Evolutionary conservation across 2,113 vertebrate genomes (phyloP).

Genomic region (Urocynchramus pylzowi): DNA sequence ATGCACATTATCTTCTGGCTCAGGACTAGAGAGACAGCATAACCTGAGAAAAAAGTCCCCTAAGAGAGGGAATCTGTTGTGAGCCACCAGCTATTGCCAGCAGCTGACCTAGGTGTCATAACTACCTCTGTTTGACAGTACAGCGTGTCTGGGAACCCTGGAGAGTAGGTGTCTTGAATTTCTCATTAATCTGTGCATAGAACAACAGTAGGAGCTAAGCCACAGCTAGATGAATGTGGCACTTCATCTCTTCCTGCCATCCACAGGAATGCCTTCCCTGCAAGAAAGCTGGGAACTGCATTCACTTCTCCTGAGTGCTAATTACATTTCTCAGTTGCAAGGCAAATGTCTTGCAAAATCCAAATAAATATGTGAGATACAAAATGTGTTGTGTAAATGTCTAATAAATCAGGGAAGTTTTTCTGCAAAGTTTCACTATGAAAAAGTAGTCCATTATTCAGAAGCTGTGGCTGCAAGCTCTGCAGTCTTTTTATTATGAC

Average conservation of each 20-base stretch:
- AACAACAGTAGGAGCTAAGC: background rate
- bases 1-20: background rate
- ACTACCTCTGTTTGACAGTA: background rate
- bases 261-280: background rate
- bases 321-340: background rate
- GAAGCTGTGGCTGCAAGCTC: background rate
- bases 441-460: background rate
- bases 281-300: background rate
- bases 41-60: background rate
- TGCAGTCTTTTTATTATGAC: background rate
- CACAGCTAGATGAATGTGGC: background rate
- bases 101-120: background rate
- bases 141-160: background rate
- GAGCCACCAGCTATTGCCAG: background rate
- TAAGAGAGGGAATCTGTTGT: background rate
- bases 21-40: background rate
- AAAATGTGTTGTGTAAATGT: background rate
- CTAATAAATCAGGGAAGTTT: background rate
- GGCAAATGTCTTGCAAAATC: background rate
- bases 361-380: background rate
- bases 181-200: background rate
- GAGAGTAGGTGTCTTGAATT: background rate
- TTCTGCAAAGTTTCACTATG: background rate
- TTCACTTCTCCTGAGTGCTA: background rate
- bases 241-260: background rate